These are phyloP conservation scores for Mallateleia sp. DNA, from an alignment of 2,888 invertebrate genomes.

Conservation along the genomic window DNA sequence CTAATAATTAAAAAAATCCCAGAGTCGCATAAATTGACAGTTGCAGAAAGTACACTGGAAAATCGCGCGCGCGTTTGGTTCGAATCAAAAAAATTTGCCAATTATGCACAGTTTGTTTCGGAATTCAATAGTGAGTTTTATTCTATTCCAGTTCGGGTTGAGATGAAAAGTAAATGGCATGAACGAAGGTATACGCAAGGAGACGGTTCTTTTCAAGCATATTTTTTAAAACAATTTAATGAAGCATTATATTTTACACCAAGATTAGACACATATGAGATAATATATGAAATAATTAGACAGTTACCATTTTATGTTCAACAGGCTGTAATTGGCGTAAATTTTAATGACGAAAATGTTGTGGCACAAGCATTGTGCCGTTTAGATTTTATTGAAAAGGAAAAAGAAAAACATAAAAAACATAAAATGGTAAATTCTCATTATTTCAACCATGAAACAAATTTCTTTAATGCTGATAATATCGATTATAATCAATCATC, in stretches of 20 bases:
- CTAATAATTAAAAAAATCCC: neutral
- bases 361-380: neutral
- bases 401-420: neutral
- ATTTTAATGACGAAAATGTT: neutral
- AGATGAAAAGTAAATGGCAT: neutral
- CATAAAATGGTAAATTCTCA: neutral
- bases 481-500: no score
- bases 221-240: neutral
- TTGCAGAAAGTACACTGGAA: constrained; percentile 6
- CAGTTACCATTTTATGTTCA: constrained; percentile 9
- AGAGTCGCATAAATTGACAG: constrained; percentile 10
- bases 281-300: neutral
- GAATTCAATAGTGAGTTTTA: neutral
- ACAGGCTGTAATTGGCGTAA: neutral
- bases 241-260: neutral
- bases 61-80: neutral
- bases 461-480: no score
- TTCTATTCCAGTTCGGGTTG: neutral
- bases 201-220: neutral
- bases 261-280: neutral
- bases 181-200: neutral
- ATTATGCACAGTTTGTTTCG: neutral
- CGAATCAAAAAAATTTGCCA: neutral
- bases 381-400: neutral
- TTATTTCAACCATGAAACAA: no score